Percentiles rank a stretch among this genome's conserved stretches.
Conservation (phyloP, 2,888 invertebrate genomes). For the Argynnis bischoffii region DNA sequence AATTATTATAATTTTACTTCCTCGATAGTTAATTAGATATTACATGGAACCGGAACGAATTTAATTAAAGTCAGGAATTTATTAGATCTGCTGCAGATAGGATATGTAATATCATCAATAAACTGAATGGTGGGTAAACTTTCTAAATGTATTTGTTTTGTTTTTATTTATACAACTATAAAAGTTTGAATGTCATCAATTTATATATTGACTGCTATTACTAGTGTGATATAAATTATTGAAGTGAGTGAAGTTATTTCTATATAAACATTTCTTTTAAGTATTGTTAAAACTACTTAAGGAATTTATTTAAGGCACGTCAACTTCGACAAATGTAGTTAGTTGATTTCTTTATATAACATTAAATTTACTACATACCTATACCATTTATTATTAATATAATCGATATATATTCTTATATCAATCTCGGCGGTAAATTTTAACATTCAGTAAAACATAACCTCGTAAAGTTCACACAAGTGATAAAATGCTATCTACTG, state of each 20-base stretch:
- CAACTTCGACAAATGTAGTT: too few species aligned
- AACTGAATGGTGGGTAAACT: slow-evolving; percentile 72
- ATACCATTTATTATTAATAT: neutral
- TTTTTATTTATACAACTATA: slow-evolving; percentile 5
- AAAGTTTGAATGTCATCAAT: too few species aligned
- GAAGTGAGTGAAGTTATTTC: too few species aligned
- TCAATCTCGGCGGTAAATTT: neutral
- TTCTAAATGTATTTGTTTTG: slow-evolving; percentile 39
- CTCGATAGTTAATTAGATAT: slow-evolving; percentile 72
- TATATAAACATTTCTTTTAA: too few species aligned
- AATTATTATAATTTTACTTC: slow-evolving; percentile 74
- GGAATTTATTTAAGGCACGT: too few species aligned
- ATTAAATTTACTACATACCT: too few species aligned
- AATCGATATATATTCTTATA: neutral
- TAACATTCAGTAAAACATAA: slow-evolving; percentile 17
- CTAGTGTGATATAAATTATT: too few species aligned
- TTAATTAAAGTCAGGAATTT: slow-evolving; percentile 69
- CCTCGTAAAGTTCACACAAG: slow-evolving; percentile 34
- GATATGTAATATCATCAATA: slow-evolving; percentile 62
- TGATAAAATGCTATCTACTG: slow-evolving; percentile 60
- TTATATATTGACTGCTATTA: too few species aligned
- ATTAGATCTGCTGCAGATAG: slow-evolving; percentile 61
- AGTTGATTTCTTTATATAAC: too few species aligned
- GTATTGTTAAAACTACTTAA: too few species aligned
- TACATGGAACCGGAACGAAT: slow-evolving; percentile 71